Conservation (phyloP, 2,888 invertebrate genomes). For the Scaeva pyrastri region DNA sequence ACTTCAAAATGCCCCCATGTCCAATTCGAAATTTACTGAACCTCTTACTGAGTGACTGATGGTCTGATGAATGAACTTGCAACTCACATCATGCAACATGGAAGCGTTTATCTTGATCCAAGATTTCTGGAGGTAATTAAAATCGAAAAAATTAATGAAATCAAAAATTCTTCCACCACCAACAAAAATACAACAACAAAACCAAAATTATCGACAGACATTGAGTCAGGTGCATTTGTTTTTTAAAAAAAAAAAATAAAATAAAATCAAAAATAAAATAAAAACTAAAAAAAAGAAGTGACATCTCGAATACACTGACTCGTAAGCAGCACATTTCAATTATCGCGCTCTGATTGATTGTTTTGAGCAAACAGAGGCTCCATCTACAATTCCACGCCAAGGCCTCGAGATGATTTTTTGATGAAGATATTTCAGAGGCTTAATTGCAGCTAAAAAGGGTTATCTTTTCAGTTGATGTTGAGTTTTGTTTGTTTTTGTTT, state of each 20-base stretch:
- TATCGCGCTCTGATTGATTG: slow-evolving; percentile 75
- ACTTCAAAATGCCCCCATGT: background rate
- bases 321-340: slow-evolving; percentile 66
- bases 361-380: slow-evolving; percentile 57
- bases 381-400: slow-evolving; percentile 41
- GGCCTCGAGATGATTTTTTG: slow-evolving; percentile 18
- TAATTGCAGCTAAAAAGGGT: slow-evolving; percentile 68
- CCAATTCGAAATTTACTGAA: background rate
- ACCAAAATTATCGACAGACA: slow-evolving; percentile 14
- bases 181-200: slow-evolving; percentile 48
- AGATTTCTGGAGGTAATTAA: slow-evolving; percentile 59
- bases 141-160: slow-evolving; percentile 68
- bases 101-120: slow-evolving; percentile 53
- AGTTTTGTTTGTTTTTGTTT: background rate
- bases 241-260: too few species aligned
- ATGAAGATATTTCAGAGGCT: slow-evolving; percentile 71
- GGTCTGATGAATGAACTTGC: slow-evolving; percentile 69
- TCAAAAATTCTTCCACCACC: slow-evolving; percentile 3
- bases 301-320: slow-evolving; percentile 67
- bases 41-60: slow-evolving; percentile 50
- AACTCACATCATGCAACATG: slow-evolving; percentile 38
- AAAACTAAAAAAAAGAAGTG: slow-evolving; percentile 46
- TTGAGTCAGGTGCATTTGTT: slow-evolving; percentile 59
- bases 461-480: slow-evolving; percentile 47
- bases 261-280: too few species aligned